Base-by-base conservation (phyloP, 2,888 invertebrate species). In the Trilocha varians region DNA sequence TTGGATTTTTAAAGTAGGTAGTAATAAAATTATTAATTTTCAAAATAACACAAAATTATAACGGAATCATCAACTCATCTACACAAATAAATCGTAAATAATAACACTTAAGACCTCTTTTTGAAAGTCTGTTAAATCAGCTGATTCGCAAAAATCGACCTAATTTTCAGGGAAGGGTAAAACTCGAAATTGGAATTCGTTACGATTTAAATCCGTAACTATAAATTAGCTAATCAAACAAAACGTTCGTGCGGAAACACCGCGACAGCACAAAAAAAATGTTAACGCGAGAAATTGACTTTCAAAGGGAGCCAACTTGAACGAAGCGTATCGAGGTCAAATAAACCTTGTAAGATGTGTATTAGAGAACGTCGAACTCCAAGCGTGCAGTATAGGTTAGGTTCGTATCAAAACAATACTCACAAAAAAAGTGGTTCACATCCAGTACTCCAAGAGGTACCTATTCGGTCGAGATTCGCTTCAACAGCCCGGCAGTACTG, bases 391-490 rank as follows among this genome's bases (percentile, higher is more conserved):
- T 50, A 59, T 65, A 73, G 70, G 72, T 75, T 74, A 73, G 53
- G 59, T 68, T 51, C 58, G 25, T 25, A 3, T 57, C 47, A 71
- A 72, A 73, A 75, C 71, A 75, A 70, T 64, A 77, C 80, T 78
- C 65, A 80, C 80, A 73, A 49, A 73, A 78, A 75, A 62, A 66
- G 69, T 55, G 70, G 74, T 76, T 74, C 69, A 70, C 71, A 73
- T 61, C 59, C 50, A 65, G 41, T 49, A 25, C 25, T 25, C 25
- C 15, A 25, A 52, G 47, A 57, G 46, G 47, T 54, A 57, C 52
- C 57, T 68, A 71, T 82, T 73, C 84, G 82, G 83, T 84, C 83
- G 74, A 78, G 78, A 76, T 78, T 80, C 80, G 80, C 80, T 79
- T 67, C 76, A 77, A 78, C 80, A 77, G 72, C 69, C 67, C 78